Conservation (phyloP, 1,140 invertebrate species). For the Phymorhynchus buccinoides region DNA sequence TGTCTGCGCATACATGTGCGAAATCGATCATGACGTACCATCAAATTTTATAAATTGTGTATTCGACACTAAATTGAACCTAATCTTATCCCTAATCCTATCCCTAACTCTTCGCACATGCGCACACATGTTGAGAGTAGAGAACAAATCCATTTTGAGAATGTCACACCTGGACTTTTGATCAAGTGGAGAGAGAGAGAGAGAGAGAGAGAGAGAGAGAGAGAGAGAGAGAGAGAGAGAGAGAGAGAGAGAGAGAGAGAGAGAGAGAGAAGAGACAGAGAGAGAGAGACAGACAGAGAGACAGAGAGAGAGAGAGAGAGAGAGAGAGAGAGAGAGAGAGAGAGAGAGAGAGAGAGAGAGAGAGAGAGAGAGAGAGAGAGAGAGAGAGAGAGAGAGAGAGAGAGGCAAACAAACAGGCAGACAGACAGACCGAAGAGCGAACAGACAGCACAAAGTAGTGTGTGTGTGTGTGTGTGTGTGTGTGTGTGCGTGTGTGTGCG, state of each 20-base stretch:
- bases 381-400: neutral
- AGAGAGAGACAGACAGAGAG: neutral
- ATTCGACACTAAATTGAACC: too few species aligned
- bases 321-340: conserved; percentile 6
- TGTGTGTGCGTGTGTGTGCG: too few species aligned
- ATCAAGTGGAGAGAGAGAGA: conserved; percentile 7
- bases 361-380: neutral
- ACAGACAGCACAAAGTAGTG: too few species aligned
- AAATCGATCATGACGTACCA: too few species aligned
- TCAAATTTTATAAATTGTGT: too few species aligned
- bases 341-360: neutral
- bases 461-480: too few species aligned
- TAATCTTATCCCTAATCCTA: too few species aligned
- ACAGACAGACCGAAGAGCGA: too few species aligned
- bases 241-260: neutral
- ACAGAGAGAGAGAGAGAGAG: conserved; percentile 9
- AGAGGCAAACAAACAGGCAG: too few species aligned
- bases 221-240: conserved; percentile 6
- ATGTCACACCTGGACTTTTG: too few species aligned
- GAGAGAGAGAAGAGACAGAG: neutral
- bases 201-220: neutral
- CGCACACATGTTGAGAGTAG: neutral
- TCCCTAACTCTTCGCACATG: too few species aligned
- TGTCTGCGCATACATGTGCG: too few species aligned
- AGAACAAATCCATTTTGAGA: neutral